Conservation (phyloP, 2,888 invertebrate species). For the Drosophila borealis region DNA sequence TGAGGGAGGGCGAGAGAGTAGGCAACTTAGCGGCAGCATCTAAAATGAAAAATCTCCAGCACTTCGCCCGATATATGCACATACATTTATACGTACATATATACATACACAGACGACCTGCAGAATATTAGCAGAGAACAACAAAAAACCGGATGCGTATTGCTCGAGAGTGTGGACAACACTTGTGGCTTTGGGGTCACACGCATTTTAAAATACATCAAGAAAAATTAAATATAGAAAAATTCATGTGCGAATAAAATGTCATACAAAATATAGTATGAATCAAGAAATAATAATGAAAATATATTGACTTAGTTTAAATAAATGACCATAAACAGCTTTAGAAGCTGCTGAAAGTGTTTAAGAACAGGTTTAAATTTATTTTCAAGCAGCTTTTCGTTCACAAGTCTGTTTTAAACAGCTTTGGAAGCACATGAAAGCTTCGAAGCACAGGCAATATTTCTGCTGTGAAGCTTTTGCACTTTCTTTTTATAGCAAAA, state of each 20-base stretch:
- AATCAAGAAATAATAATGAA: too few species aligned
- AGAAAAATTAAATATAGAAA: neutral
- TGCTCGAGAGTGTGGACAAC: slow-evolving; percentile 32
- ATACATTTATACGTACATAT: slow-evolving; percentile 15
- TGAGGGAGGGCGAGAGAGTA: slow-evolving; percentile 1
- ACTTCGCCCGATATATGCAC: slow-evolving; percentile 36
- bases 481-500: too few species aligned
- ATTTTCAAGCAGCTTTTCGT: too few species aligned
- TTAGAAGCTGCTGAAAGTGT: too few species aligned
- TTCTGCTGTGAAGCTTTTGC: too few species aligned
- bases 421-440: too few species aligned
- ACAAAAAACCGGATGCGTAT: slow-evolving; percentile 16
- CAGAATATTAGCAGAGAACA: slow-evolving; percentile 44
- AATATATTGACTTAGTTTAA: too few species aligned
- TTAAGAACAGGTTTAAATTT: too few species aligned
- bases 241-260: neutral
- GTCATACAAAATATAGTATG: too few species aligned
- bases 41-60: slow-evolving; percentile 78
- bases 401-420: too few species aligned
- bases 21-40: slow-evolving; percentile 63
- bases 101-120: slow-evolving; percentile 39
- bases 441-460: too few species aligned
- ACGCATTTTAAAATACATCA: slow-evolving; percentile 12
- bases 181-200: slow-evolving; percentile 62
- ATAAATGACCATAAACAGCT: too few species aligned